Evolutionary conservation across 2,113 vertebrate genomes (phyloP), one percentile per base, ranked within the genome.

Genomic region (Balaeniceps rex): DNA sequence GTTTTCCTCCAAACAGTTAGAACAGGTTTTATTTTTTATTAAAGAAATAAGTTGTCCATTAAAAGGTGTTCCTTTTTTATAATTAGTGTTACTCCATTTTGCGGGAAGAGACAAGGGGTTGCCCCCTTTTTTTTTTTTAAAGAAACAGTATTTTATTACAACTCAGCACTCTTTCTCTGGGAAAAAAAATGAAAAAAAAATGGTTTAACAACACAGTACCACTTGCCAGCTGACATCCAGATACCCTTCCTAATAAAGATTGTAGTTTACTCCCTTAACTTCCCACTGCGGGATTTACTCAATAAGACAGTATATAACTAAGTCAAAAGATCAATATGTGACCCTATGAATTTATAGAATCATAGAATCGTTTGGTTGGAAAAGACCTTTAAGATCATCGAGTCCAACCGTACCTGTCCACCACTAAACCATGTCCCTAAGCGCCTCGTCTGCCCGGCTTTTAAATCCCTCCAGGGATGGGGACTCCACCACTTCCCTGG

Each of bases 271-370:
- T 55, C 29, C 44, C 38, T 71, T 75, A 90, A 85, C 60, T 90
- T 72, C n/a, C 58, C 42, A 16, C 33, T 8, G 52, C 3, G 7
- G 57, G 88, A 81, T 57, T 87, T 90, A 40, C 70, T 92, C 70
- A 1, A 71, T 95, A 85, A 90, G 61, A 61, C 55, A 58, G 51
- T 58, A 64, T 12, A 83, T 63, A 90, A 92, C 40, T 42, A 76
- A 85, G 55, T 82, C 25, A 68, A 83, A 69, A 85, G 42, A 97
- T 88, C 91, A 92, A 88, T 94, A 92, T 12, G 28, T 71, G 86
- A 82, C 42, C 69, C 47, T 36, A 21, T 42, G 74, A 96, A 93
- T 91, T 95, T 75, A 42, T 42, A 42, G n/a, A n/a, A n/a, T n/a
- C n/a, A n/a, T n/a, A n/a, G n/a, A n/a, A n/a, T n/a, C n/a, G n/a